Conservation (phyloP, 2,888 invertebrate species). For the Drosophila vallismaia region DNA sequence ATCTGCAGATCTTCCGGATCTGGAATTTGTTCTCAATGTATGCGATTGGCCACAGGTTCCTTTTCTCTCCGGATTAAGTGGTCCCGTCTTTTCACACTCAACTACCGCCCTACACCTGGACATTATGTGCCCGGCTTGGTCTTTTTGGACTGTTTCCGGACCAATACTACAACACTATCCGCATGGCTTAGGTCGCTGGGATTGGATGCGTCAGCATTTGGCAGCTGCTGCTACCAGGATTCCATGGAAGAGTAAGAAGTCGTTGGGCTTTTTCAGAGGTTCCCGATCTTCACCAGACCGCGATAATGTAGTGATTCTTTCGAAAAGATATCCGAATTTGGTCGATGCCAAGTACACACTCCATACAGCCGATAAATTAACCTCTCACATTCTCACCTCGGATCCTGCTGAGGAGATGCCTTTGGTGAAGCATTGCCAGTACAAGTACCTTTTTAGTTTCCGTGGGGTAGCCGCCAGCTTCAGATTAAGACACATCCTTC, state of each 20-base stretch:
- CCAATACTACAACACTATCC: slow-evolving; percentile 85
- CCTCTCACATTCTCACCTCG: slow-evolving; percentile 86
- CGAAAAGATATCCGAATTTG: slow-evolving; percentile 87
- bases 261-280: slow-evolving; percentile 87
- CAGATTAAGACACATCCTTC: slow-evolving; percentile 95
- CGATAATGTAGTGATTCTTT: slow-evolving; percentile 91
- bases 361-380: neutral
- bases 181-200: slow-evolving; percentile 33
- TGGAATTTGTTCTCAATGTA: slow-evolving; percentile 94
- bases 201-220: slow-evolving; percentile 26
- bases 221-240: neutral
- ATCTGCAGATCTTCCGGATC: slow-evolving; percentile 88
- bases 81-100: slow-evolving; percentile 96
- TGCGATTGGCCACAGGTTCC: slow-evolving; percentile 94
- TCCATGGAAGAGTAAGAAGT: slow-evolving; percentile 14
- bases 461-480: slow-evolving; percentile 99
- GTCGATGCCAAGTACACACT: slow-evolving; percentile 30
- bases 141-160: slow-evolving; percentile 98
- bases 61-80: slow-evolving; percentile 84
- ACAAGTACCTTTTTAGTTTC: slow-evolving; percentile 97
- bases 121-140: slow-evolving; percentile 97
- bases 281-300: slow-evolving; percentile 95
- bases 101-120: slow-evolving; percentile 92
- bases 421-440: slow-evolving; percentile 96
- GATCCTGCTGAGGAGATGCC: slow-evolving; percentile 90